These are phyloP conservation scores for Archips crataeganus DNA, from an alignment of 2,888 invertebrate genomes.

Conservation along the genomic window DNA sequence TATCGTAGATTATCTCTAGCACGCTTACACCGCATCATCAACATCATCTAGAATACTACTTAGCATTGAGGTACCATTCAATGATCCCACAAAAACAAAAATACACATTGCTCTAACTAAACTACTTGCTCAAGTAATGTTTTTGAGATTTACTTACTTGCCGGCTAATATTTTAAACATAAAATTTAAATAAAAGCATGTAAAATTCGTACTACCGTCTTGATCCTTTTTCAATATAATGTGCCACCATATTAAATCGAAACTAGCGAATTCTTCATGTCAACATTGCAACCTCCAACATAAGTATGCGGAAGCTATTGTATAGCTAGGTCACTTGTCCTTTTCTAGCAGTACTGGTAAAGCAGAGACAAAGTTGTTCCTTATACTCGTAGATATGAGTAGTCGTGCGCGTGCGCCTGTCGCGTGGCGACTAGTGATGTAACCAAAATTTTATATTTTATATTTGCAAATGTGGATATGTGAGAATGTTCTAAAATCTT, in stretches of 20 bases:
- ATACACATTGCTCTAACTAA: too few species aligned
- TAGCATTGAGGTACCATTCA: too few species aligned
- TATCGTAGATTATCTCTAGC: too few species aligned
- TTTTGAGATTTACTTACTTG: too few species aligned
- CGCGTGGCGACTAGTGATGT: conserved; percentile 67
- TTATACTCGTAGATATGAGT: conserved; percentile 59
- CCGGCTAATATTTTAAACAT: too few species aligned
- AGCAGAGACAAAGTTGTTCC: conserved; percentile 48
- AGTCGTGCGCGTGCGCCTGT: conserved; percentile 73
- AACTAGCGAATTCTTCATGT: not conserved
- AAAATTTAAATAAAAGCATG: too few species aligned
- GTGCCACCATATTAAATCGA: not conserved
- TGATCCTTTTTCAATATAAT: not conserved
- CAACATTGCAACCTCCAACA: conserved; percentile 13
- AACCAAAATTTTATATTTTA: not conserved
- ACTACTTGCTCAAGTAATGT: too few species aligned
- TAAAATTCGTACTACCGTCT: too few species aligned
- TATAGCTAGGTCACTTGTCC: not conserved
- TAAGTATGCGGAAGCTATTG: conserved; percentile 21
- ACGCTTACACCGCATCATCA: too few species aligned
- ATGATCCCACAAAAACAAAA: too few species aligned
- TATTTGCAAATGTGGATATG: not conserved
- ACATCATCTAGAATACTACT: too few species aligned
- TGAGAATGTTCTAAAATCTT: too few species aligned
- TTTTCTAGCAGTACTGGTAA: not conserved